Conservation (phyloP, 2,113 vertebrate genomes). For the Lota lota region DNA sequence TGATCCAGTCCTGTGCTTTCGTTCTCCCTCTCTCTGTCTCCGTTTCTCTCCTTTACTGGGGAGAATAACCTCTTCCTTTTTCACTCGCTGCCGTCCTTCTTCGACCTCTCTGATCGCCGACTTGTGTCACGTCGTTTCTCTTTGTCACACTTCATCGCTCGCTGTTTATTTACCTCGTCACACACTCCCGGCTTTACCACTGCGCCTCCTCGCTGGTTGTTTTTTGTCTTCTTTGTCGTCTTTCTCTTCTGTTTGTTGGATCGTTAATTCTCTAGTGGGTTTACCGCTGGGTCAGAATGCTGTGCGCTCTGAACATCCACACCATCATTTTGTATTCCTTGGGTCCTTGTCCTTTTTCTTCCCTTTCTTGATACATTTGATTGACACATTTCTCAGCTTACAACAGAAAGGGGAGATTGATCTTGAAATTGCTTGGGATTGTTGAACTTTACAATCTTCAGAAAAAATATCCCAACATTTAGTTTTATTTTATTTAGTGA, state of each 20-base stretch:
- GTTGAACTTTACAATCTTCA: no score
- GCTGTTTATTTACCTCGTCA: neutral
- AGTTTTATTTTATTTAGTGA: no score
- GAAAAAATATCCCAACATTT: no score
- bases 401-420: no score
- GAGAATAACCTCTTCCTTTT: neutral
- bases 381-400: no score
- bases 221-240: neutral
- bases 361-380: neutral
- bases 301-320: neutral
- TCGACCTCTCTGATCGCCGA: constrained; percentile 7
- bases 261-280: constrained; percentile 24
- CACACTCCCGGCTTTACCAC: neutral
- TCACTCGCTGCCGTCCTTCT: neutral
- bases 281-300: neutral
- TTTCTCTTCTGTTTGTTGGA: neutral
- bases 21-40: neutral
- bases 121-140: neutral
- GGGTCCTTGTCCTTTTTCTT: neutral
- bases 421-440: no score
- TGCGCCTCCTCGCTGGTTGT: neutral
- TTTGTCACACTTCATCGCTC: neutral
- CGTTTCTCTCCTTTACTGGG: neutral
- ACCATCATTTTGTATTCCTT: neutral
- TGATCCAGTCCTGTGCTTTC: neutral